Evolutionary conservation across 2,888 invertebrate species (phyloP), one percentile per base, ranked within the genome.

Genomic region (Oscheius onirici): DNA sequence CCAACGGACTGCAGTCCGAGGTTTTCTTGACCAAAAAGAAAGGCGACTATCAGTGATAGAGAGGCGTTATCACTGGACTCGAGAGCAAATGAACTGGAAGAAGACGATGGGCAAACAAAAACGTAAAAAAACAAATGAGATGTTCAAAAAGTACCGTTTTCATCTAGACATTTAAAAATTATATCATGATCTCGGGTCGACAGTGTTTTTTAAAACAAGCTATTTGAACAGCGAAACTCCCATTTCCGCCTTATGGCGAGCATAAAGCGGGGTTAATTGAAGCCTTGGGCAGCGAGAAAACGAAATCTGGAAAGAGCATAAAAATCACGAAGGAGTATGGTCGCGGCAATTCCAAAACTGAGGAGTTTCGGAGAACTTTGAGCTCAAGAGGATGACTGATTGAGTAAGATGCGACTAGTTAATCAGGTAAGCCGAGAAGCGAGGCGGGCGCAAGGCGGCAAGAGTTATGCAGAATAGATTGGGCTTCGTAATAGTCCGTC

Each of bases 351-450:
- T n/a, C n/a, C n/a, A n/a, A n/a, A n/a, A n/a, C n/a, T n/a, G n/a
- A n/a, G 34, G 8, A 34, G 34, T 6, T 34, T 34, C 34, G 34
- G 34, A 34, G 34, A 34, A 6, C 8, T 34, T 6, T 34, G 8
- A 20, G 24, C 51, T 0, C 17, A n/a, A 20, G 10, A 24, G 20
- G 51, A 51, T 51, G 51, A 51, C 51, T 22, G 46, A 24, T 8
- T 24, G 8, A 17, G 52, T 20, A 40, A 20, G n/a, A 34, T 41
- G 17, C 41, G 20, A 10, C 24, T 41, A 40, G 58, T 58, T 58
- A 17, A 40, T 58, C 58, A 58, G 58, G 58, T 58, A 58, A 58
- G 58, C 58, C 41, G 58, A 58, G 58, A 58, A 58, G 58, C 58
- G 58, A 26, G 28, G 55, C 55, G 55, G 55, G 58, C 58, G 58